Evolutionary conservation across 2,113 vertebrate species (phyloP).

Genomic region (Labeo rohita): DNA sequence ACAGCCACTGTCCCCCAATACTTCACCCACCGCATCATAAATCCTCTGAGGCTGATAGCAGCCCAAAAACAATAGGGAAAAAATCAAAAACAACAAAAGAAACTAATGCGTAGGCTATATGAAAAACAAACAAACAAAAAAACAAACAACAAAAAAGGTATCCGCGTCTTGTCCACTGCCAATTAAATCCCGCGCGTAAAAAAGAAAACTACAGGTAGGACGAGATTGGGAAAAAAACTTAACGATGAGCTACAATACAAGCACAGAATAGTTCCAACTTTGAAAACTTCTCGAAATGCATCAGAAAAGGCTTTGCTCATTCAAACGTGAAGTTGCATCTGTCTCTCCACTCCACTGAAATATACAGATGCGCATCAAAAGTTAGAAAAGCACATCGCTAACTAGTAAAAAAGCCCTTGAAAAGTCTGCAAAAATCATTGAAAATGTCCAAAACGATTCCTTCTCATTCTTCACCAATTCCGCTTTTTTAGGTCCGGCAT

Average conservation of each 20-base stretch:
- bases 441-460: not conserved
- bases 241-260: not conserved
- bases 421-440: not conserved
- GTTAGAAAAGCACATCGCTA: slow-evolving; percentile 30
- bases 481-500: slow-evolving; percentile 18
- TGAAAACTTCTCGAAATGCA: slow-evolving; percentile 58
- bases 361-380: slow-evolving; percentile 38
- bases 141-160: slow-evolving; percentile 35
- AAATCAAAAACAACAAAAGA: not conserved
- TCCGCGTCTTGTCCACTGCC: slow-evolving; percentile 33
- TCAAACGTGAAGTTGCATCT: slow-evolving; percentile 50
- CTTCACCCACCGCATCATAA: slow-evolving; percentile 67
- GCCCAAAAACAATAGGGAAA: slow-evolving; percentile 57
- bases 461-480: slow-evolving; percentile 4
- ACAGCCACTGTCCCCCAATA: slow-evolving; percentile 72
- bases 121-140: not conserved
- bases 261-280: slow-evolving; percentile 56
- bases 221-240: slow-evolving; percentile 16
- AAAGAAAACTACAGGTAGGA: not conserved
- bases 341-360: slow-evolving; percentile 34
- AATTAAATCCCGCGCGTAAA: not conserved
- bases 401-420: not conserved
- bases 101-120: not conserved
- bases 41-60: slow-evolving; percentile 72
- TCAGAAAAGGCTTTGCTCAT: slow-evolving; percentile 41